Base-by-base conservation (phyloP, 1,140 invertebrate genomes). In the Drosophila sechellia region DNA sequence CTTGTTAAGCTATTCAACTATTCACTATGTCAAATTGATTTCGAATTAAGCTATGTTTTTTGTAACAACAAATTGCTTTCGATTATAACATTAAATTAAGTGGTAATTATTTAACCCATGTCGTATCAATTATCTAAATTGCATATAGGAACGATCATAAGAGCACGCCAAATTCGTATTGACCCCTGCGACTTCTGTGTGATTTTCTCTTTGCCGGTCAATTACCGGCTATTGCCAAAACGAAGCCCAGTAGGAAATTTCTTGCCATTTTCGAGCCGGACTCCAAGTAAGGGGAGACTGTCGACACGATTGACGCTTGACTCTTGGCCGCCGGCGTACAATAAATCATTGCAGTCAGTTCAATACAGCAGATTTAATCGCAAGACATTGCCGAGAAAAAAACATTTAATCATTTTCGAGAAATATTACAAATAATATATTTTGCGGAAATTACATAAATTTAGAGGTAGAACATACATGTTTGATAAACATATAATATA, bases 221-320 rank as follows among this genome's bases (percentile, higher is more conserved):
- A 74, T 74, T 75, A 55, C 57, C 35, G 49, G 52, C 69, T 43
- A 48, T 72, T 55, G 72, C 53, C 66, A 66, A 75, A 66, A 63
- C 64, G 49, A 79, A 79, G 77, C 60, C 56, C 80, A 50, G 77
- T 61, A 71, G 77, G 60, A 77, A 73, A 83, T 83, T 74, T 78
- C 80, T 81, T 45, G 42, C 80, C 81, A 74, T 78, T 86, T 66
- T 46, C 27, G 53, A 59, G 81, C 46, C 22, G 46, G 56, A 43
- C 54, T 54, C 68, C 54, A 63, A 52, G 71, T 70, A 86, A 70
- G 81, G 81, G 31, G 39, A 48, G 63, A 73, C 63, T 74, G 79
- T 74, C 49, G 63, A 77, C 76, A 72, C 81, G 81, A 78, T 77
- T 81, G 68, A 71, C 65, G 68, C 52, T 71, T 71, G 81, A 81